These are phyloP conservation scores for Sceliomorpha sp. DNA, from an alignment of 2,888 invertebrate genomes.

Conservation along the genomic window DNA sequence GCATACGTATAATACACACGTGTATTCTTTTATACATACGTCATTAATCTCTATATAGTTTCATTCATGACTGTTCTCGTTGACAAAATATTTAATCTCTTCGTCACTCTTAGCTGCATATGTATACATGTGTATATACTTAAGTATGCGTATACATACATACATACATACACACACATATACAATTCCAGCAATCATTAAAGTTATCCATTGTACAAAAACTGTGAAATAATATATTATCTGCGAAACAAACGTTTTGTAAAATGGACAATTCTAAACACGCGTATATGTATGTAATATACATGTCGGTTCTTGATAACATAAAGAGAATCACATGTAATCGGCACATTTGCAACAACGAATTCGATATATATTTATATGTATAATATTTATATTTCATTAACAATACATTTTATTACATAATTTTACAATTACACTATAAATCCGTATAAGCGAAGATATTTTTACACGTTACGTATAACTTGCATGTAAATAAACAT, in stretches of 20 bases:
- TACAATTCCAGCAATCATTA: constrained; percentile 36
- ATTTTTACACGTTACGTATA: too few relatives aligned
- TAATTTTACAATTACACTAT: too few relatives aligned
- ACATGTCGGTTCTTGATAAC: constrained; percentile 21
- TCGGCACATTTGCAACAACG: constrained; percentile 42
- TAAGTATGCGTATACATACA: too few relatives aligned
- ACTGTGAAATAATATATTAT: constrained; percentile 69
- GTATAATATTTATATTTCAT: too few relatives aligned
- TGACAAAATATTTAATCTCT: constrained; percentile 63
- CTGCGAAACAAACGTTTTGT: constrained; percentile 61
- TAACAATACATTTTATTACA: too few relatives aligned
- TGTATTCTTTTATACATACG: constrained; percentile 46
- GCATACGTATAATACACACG: constrained; percentile 74
- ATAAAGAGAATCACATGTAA: constrained; percentile 42
- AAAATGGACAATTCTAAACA: constrained; percentile 7
- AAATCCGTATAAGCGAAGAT: too few relatives aligned
- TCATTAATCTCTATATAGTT: constrained; percentile 56
- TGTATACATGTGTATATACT: constrained; percentile 44
- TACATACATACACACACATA: too few relatives aligned
- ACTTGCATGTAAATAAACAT: too few relatives aligned
- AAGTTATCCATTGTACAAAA: constrained; percentile 57
- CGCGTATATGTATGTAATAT: constrained; percentile 7
- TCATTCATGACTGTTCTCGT: constrained; percentile 46
- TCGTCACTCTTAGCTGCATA: constrained; percentile 46
- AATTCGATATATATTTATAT: too few relatives aligned